A percentile compares a stretch with the other conserved stretches of the same genome.
These are phyloP conservation scores for Ophraella communa DNA, from an alignment of 2,888 invertebrate genomes.

Conservation along the genomic window DNA sequence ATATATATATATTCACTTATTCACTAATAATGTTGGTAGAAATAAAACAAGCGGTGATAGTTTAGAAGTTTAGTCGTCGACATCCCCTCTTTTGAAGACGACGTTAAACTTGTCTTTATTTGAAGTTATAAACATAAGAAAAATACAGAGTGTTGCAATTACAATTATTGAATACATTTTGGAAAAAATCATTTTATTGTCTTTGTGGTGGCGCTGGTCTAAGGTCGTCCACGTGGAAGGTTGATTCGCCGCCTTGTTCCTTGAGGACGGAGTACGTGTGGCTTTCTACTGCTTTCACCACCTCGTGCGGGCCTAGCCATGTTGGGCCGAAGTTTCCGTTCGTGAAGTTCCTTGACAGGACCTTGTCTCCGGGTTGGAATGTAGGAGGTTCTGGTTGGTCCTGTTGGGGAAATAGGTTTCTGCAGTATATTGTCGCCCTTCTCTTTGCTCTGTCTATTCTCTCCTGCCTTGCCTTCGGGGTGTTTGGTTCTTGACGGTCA, in stretches of 20 bases:
- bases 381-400: neutral
- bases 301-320: neutral
- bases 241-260: neutral
- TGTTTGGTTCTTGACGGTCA: neutral
- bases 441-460: neutral
- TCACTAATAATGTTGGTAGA: too few species aligned
- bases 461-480: neutral
- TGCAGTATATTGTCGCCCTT: neutral
- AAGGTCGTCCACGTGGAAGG: neutral
- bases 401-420: neutral
- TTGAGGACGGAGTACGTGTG: neutral
- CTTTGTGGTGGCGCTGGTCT: neutral
- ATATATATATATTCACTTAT: too few species aligned
- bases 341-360: neutral
- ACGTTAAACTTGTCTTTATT: too few species aligned
- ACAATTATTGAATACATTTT: too few species aligned
- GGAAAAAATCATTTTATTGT: too few species aligned
- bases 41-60: too few species aligned
- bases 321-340: neutral
- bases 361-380: neutral
- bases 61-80: too few species aligned
- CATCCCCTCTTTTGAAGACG: too few species aligned
- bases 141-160: too few species aligned
- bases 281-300: neutral
- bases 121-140: too few species aligned